Percentiles rank a stretch among this genome's conserved stretches.
Evolutionary conservation across 2,888 invertebrate genomes (phyloP).

Genomic region (Trichogramma evanescens): DNA sequence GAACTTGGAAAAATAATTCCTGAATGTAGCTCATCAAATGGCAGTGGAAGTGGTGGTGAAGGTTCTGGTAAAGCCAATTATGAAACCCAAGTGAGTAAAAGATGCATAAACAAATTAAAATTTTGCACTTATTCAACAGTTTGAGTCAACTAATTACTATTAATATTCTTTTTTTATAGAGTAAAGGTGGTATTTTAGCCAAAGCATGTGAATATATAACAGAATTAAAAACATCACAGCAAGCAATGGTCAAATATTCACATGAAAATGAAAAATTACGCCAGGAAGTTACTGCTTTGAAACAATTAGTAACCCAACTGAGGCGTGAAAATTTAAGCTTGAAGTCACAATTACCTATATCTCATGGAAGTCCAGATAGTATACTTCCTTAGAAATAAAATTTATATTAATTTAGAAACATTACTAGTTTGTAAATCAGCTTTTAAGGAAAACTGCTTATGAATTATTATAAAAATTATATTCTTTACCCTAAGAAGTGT

Average conservation of each 20-base stretch:
- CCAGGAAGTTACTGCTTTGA: conserved; percentile 63
- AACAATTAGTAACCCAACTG: conserved; percentile 65
- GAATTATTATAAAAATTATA: no score
- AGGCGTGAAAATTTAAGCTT: conserved; percentile 71
- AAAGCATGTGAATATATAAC: conserved; percentile 93
- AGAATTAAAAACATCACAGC: conserved; percentile 72
- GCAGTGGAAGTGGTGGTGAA: conserved; percentile 35
- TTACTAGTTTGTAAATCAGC: no score
- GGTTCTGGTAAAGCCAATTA: conserved; percentile 45
- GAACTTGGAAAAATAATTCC: conserved; percentile 88
- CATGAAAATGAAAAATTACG: conserved; percentile 68
- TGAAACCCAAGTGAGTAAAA: conserved; percentile 39
- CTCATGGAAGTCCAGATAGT: conserved; percentile 25
- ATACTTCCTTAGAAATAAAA: conserved; percentile 12
- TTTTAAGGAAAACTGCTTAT: no score
- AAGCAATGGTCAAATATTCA: conserved; percentile 59
- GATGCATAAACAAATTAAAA: neutral
- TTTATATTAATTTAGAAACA: no score
- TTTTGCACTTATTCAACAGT: neutral
- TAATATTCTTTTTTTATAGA: conserved; percentile 50
- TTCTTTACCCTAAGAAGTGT: no score
- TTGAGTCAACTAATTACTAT: neutral
- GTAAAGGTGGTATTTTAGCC: conserved; percentile 90
- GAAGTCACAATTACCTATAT: conserved; percentile 50
- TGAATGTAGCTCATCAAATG: conserved; percentile 50